A percentile compares a stretch with the other conserved stretches of the same genome.
These are phyloP conservation scores for Hypsopygia costalis DNA, from an alignment of 2,888 invertebrate species.

Conservation along the genomic window DNA sequence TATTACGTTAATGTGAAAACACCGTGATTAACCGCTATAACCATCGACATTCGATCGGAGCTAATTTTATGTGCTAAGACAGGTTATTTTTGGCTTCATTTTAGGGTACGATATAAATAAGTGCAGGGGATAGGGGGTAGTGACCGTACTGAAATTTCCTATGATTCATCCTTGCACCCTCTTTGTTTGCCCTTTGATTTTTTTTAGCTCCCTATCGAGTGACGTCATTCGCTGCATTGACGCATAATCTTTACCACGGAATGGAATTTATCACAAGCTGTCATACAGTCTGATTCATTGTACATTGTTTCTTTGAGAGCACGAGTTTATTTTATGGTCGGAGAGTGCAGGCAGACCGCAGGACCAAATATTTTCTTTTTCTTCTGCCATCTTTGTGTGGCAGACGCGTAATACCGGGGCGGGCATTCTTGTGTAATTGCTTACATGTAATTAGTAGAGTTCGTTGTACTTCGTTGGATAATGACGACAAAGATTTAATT, in stretches of 20 bases:
- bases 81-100: conserved; percentile 37
- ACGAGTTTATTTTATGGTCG: conserved; percentile 35
- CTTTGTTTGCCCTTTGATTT: conserved; percentile 54
- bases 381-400: background rate
- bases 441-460: conserved; percentile 6
- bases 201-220: conserved; percentile 54
- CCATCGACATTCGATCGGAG: too few relatives aligned
- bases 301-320: conserved; percentile 33
- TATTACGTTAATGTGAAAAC: too few relatives aligned
- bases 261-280: conserved; percentile 54
- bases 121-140: conserved; percentile 54
- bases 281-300: conserved; percentile 61
- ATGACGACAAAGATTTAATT: background rate
- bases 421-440: conserved; percentile 1
- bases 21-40: too few relatives aligned
- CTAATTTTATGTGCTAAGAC: conserved; percentile 1
- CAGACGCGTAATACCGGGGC: background rate
- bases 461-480: conserved; percentile 3
- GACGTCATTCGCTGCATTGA: conserved; percentile 66
- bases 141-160: conserved; percentile 65
- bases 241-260: conserved; percentile 39
- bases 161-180: conserved; percentile 76
- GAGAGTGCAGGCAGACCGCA: conserved; percentile 22
- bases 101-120: conserved; percentile 59
- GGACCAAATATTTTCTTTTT: conserved; percentile 18